These are phyloP conservation scores for Megaceryle alcyon DNA, from an alignment of 2,797 vertebrate genomes.

Conservation along the genomic window DNA sequence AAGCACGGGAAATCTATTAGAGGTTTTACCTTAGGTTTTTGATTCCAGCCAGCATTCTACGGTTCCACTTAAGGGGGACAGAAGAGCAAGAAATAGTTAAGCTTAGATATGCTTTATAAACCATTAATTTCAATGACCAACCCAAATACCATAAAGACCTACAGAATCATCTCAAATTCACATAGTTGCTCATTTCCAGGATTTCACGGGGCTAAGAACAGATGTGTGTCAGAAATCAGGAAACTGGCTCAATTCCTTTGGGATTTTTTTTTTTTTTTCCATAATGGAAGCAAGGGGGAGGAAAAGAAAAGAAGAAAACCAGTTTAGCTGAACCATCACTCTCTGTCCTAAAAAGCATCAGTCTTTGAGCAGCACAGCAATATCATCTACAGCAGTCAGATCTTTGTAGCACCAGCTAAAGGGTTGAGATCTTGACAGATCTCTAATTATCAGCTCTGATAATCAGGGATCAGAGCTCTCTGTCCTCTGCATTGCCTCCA, in stretches of 20 bases:
- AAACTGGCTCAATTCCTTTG: slow-evolving; percentile 20
- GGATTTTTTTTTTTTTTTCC: not conserved
- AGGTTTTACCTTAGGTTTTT: not conserved
- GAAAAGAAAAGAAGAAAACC: slow-evolving; percentile 34
- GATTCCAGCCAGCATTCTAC: not conserved
- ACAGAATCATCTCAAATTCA: slow-evolving; percentile 59
- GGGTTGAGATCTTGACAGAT: not conserved
- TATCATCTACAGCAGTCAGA: not conserved
- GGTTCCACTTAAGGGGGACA: not conserved
- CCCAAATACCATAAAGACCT: slow-evolving; percentile 47
- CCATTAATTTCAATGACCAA: slow-evolving; percentile 29
- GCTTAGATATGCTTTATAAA: slow-evolving; percentile 33
- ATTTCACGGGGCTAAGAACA: slow-evolving; percentile 58
- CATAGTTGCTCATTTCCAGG: slow-evolving; percentile 52
- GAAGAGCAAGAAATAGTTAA: slow-evolving; percentile 47
- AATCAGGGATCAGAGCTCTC: slow-evolving; percentile 8
- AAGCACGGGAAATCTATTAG: not conserved
- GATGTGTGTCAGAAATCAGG: slow-evolving; percentile 54
- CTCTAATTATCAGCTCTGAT: not conserved
- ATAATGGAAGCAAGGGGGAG: slow-evolving; percentile 13
- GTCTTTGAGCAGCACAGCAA: not conserved
- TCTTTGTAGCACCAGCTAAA: not conserved
- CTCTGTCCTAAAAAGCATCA: not conserved
- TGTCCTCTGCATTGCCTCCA: not conserved
- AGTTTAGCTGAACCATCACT: not conserved